Percentiles rank a stretch among this genome's conserved stretches.
phyloP scores from a whole-genome alignment of 2,888 invertebrate species.

The Euzetes globulus region DNA sequence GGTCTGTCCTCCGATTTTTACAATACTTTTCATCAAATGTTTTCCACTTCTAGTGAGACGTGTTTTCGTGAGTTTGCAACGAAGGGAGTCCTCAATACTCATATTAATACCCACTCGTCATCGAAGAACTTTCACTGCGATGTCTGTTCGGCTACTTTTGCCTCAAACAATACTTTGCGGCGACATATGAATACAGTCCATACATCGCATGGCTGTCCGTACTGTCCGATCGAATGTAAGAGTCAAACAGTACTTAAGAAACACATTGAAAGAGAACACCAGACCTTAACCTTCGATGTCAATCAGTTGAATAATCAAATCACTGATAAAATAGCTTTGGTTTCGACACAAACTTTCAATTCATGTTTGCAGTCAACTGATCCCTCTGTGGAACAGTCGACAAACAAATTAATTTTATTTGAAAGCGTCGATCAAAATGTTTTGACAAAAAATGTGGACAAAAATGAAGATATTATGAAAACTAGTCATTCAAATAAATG shows the following conservation, averaged over 20 bases:
- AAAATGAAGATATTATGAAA: slow-evolving; percentile 12
- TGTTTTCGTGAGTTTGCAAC: slow-evolving; percentile 43
- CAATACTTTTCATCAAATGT: too few species aligned
- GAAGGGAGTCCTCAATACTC: slow-evolving; percentile 51
- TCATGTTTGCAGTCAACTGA: too few species aligned
- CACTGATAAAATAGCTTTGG: too few species aligned
- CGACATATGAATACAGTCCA: slow-evolving; percentile 57
- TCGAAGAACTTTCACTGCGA: slow-evolving; percentile 56
- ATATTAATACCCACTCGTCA: slow-evolving; percentile 54
- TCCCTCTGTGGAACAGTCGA: not conserved
- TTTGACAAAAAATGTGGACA: slow-evolving; percentile 44
- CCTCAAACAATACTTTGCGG: slow-evolving; percentile 62
- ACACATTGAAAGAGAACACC: not conserved
- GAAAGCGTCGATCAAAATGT: slow-evolving; percentile 47
- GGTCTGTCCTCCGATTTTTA: slow-evolving; percentile 41
- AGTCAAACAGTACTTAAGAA: not conserved
- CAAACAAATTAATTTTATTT: slow-evolving; percentile 47
- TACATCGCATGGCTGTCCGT: not conserved
- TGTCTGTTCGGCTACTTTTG: slow-evolving; percentile 58
- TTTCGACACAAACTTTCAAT: too few species aligned
- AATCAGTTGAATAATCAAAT: not conserved
- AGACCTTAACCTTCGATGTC: not conserved
- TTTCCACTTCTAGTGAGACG: too few species aligned
- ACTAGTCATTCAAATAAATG: slow-evolving; percentile 46
- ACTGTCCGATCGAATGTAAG: not conserved